Evolutionary conservation across 2,888 invertebrate species (phyloP), one percentile per base, ranked within the genome.

Genomic region (Heptascelio sp.): DNA sequence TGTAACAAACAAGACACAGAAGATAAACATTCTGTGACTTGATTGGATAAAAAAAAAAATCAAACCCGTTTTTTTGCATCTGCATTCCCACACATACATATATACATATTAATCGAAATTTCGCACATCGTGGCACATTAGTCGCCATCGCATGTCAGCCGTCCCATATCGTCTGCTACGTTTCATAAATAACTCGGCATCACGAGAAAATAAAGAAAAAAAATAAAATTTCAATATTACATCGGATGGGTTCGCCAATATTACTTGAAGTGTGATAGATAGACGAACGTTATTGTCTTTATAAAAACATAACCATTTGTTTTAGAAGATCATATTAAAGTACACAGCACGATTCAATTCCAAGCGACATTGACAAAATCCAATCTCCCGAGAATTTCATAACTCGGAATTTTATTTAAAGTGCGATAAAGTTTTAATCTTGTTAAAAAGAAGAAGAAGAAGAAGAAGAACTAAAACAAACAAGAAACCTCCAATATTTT

Each of bases 191-290:
- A 92, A 91, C 92, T 89, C 90, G 85, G 88, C 89, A 91, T 91
- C 90, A 90, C 87, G 89, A 89, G 71, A 85, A 76, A 86, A 86
- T 85, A 90, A 90, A 55, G 68, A 67, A 88, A 87, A n/a, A n/a
- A 91, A 90, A 91, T 91, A 90, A 91, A 92, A 92, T 91, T 92
- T 92, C 92, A 92, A 92, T 92, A 92, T 92, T 90, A 91, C 91
- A 87, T 88, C 89, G 89, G 90, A 92, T 90, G 92, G 90, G 88
- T 88, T 88, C 86, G 90, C 89, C 89, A 89, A 92, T 92, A 92
- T 92, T 90, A 89, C 91, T 89, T 87, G 90, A 89, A 90, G 90
- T 88, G 88, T 92, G 92, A 92, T 92, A 92, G 91, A 92, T 92
- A 92, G 92, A 89, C 90, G 91, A 85, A 87, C 89, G 88, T 91